phyloP scores from a whole-genome alignment of 2,797 vertebrate genomes.

The Ctenopoma kingsleyae region DNA sequence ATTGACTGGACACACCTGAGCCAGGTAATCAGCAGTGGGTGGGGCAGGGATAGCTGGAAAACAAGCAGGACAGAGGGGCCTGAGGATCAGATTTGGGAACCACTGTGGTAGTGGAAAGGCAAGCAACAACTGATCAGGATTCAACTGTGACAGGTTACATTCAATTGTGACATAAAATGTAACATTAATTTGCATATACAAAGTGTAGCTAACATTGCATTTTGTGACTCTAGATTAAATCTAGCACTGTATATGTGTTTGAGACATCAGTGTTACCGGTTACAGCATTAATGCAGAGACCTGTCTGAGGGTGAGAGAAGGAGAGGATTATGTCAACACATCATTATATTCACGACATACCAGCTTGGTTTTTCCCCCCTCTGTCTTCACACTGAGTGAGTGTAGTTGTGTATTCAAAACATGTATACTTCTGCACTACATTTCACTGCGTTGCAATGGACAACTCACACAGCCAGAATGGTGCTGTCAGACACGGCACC shows the following conservation, averaged over 20 bases:
- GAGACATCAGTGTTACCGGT: not conserved
- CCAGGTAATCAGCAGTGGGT: too few relatives aligned
- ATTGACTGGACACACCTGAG: too few relatives aligned
- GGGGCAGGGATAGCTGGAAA: too few relatives aligned
- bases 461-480: slow-evolving; percentile 27
- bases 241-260: not conserved
- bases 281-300: not conserved
- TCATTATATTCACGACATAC: slow-evolving; percentile 8
- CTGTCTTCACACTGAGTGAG: not conserved
- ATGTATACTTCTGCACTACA: slow-evolving; percentile 14
- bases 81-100: too few relatives aligned
- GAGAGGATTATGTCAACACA: not conserved
- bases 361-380: slow-evolving; percentile 8
- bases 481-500: slow-evolving; percentile 8
- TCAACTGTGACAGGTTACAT: not conserved
- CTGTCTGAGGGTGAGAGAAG: not conserved
- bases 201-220: not conserved
- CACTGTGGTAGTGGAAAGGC: too few relatives aligned
- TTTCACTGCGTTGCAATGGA: slow-evolving; percentile 22
- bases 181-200: not conserved
- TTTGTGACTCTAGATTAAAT: not conserved
- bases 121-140: not conserved
- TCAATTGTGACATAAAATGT: not conserved
- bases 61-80: too few relatives aligned
- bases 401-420: slow-evolving; percentile 40